A percentile compares a stretch with the other conserved stretches of the same genome.
These are phyloP conservation scores for Epiperipatus broadwayi DNA, from an alignment of 2,888 invertebrate species.

Conservation along the genomic window DNA sequence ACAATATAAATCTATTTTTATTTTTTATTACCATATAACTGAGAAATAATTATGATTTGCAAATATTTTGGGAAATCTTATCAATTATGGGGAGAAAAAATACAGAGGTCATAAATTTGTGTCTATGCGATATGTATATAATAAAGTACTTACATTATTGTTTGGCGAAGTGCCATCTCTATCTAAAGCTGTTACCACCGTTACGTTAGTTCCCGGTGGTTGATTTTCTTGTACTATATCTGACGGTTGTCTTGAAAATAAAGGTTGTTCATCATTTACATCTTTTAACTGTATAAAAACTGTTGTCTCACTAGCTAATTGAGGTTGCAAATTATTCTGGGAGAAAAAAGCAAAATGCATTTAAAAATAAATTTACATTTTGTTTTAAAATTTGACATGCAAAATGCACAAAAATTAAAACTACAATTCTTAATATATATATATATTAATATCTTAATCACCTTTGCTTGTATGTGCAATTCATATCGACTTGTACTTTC, in stretches of 20 bases:
- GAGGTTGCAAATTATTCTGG: constrained; percentile 85
- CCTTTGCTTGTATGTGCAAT: constrained; percentile 57
- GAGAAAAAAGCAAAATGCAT: constrained; percentile 14
- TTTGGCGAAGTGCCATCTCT: constrained; percentile 87
- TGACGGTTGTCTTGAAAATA: constrained; percentile 83
- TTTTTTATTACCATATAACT: too few relatives aligned
- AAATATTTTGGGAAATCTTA: too few relatives aligned
- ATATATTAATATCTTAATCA: too few relatives aligned
- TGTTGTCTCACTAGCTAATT: constrained; percentile 79
- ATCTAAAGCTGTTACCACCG: constrained; percentile 86
- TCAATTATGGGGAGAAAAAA: too few relatives aligned
- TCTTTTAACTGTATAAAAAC: constrained; percentile 83
- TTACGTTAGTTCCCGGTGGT: constrained; percentile 81
- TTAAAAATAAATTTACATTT: too few relatives aligned
- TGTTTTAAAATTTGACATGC: not conserved
- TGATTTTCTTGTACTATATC: constrained; percentile 87
- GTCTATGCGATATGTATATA: too few relatives aligned
- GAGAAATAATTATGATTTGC: too few relatives aligned
- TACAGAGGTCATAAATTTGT: too few relatives aligned
- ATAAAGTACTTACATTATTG: constrained; percentile 66
- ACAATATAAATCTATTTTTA: too few relatives aligned
- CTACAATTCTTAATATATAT: too few relatives aligned
- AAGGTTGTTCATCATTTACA: constrained; percentile 88
- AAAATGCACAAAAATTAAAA: too few relatives aligned
- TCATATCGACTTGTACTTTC: constrained; percentile 33